Conservation (phyloP, 2,888 invertebrate genomes). For the Xylota sylvarum region DNA sequence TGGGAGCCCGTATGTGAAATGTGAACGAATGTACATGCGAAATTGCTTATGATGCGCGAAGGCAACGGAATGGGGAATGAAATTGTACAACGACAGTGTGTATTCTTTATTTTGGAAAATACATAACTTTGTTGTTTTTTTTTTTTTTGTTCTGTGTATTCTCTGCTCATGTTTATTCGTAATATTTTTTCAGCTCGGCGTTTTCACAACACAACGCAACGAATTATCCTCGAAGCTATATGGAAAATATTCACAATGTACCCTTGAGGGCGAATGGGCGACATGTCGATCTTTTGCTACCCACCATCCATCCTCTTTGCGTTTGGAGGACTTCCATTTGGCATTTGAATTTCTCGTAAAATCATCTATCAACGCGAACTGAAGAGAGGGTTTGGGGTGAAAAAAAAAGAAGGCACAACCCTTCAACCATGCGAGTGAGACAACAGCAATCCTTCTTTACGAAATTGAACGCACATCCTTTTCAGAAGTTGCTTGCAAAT, state of each 20-base stretch:
- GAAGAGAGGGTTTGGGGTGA: not conserved
- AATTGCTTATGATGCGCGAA: slow-evolving; percentile 61
- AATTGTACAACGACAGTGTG: slow-evolving; percentile 20
- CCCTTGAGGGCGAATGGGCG: slow-evolving; percentile 6
- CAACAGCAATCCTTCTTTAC: slow-evolving; percentile 2
- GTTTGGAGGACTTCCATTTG: slow-evolving; percentile 19
- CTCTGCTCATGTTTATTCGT: slow-evolving; percentile 37
- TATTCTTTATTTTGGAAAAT: not conserved
- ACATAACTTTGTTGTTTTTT: too few species aligned
- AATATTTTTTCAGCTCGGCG: slow-evolving; percentile 55
- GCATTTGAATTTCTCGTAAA: slow-evolving; percentile 27
- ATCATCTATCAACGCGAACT: slow-evolving; percentile 26
- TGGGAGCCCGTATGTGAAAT: slow-evolving; percentile 26
- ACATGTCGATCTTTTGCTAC: slow-evolving; percentile 36
- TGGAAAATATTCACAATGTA: not conserved
- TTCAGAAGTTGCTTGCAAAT: slow-evolving; percentile 34
- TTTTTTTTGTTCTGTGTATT: not conserved
- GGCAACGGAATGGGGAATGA: slow-evolving; percentile 59
- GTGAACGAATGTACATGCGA: slow-evolving; percentile 16
- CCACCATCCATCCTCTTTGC: not conserved
- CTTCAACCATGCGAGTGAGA: slow-evolving; percentile 34
- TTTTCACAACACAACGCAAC: slow-evolving; percentile 9
- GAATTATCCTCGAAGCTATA: slow-evolving; percentile 15
- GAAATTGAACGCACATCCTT: slow-evolving; percentile 49
- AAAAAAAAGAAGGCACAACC: slow-evolving; percentile 20